phyloP scores from a whole-genome alignment of 2,797 vertebrate genomes.

The Pangasius mekongensis region DNA sequence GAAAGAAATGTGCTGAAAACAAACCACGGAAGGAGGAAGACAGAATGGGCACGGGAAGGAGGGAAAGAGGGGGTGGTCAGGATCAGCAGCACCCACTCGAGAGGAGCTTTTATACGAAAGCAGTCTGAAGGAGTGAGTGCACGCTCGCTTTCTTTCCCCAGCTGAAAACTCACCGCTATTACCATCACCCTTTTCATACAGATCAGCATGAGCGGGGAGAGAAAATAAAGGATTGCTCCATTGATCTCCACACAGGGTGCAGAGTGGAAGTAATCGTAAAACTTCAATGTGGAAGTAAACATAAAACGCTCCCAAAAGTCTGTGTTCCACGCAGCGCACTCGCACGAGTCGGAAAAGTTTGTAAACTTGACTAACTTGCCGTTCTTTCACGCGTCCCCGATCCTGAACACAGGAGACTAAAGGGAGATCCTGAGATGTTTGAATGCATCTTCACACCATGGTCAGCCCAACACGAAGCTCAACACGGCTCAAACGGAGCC shows the following conservation, averaged over 20 bases:
- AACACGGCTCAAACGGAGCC: not conserved
- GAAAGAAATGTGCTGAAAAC: slow-evolving; percentile 31
- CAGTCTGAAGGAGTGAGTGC: slow-evolving; percentile 4
- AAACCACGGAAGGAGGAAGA: slow-evolving; percentile 24
- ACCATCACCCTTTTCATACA: slow-evolving; percentile 27
- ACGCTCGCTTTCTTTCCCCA: slow-evolving; percentile 6
- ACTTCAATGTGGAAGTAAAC: slow-evolving; percentile 62
- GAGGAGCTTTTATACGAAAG: slow-evolving; percentile 36
- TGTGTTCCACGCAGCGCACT: slow-evolving; percentile 10
- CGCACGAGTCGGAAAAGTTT: not conserved
- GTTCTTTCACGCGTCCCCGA: not conserved
- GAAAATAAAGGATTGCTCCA: slow-evolving; percentile 37
- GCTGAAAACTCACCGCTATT: slow-evolving; percentile 34
- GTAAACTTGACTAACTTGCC: slow-evolving; percentile 7
- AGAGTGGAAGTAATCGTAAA: slow-evolving; percentile 62
- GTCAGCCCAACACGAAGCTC: slow-evolving; percentile 12
- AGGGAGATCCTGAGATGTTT: slow-evolving; percentile 48
- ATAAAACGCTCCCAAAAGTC: slow-evolving; percentile 41
- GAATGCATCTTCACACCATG: slow-evolving; percentile 28
- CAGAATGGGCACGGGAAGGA: slow-evolving; percentile 39
- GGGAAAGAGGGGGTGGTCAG: slow-evolving; percentile 27
- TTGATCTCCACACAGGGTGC: slow-evolving; percentile 69
- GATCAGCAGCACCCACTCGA: slow-evolving; percentile 22
- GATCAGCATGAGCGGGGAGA: slow-evolving; percentile 26
- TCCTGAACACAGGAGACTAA: slow-evolving; percentile 6